Conservation (phyloP, 2,797 vertebrate genomes). For the Cossypha dichroa region DNA sequence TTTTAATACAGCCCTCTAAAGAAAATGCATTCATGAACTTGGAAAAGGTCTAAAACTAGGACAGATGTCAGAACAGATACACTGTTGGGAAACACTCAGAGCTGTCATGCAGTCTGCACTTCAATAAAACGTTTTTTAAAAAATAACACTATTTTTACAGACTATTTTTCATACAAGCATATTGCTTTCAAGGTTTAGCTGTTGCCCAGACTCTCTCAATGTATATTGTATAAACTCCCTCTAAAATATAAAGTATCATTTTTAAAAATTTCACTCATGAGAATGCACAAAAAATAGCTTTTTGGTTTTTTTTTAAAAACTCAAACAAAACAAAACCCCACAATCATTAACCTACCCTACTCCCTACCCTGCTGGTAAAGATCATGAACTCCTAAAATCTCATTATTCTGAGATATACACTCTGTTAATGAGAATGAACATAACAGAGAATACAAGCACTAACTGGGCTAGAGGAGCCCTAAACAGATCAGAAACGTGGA, state of each 20-base stretch:
- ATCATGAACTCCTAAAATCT: background rate
- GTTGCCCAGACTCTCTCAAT: background rate
- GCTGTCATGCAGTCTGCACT: background rate
- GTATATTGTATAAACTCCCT: too few species aligned
- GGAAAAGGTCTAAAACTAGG: constrained; percentile 25
- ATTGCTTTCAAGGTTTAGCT: background rate
- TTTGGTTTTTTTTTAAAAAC: background rate
- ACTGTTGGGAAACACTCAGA: background rate
- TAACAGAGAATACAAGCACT: background rate
- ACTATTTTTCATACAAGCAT: background rate
- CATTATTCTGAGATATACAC: background rate
- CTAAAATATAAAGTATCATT: background rate
- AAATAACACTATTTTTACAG: background rate
- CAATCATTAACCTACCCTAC: background rate
- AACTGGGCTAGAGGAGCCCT: background rate
- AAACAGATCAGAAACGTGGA: background rate
- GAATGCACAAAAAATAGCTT: background rate
- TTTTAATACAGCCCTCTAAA: background rate
- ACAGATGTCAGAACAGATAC: constrained; percentile 24
- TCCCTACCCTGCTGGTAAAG: background rate
- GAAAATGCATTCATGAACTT: background rate
- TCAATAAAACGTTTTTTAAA: background rate
- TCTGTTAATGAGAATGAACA: background rate
- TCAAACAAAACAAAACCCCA: background rate
- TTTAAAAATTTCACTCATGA: background rate